Base-by-base conservation (phyloP, 1,140 invertebrate species). In the Sitophilus oryzae region DNA sequence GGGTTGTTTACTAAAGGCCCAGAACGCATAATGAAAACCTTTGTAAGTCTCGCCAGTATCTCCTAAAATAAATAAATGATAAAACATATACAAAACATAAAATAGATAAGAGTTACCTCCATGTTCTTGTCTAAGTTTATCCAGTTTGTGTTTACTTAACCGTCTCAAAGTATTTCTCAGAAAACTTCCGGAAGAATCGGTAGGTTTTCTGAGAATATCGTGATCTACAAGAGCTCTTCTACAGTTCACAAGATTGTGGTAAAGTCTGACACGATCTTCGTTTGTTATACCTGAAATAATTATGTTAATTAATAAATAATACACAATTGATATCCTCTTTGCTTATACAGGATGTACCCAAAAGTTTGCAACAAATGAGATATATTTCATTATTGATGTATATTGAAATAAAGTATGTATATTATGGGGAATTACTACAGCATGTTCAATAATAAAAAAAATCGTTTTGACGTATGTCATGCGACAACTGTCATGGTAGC, bases 101-200 rank as follows among this genome's bases (percentile, higher is more conserved):
- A 30, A 5, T 30, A 30, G n/a, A n/a, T n/a, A n/a, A n/a, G n/a
- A n/a, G n/a, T 23, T 82, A 52, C 82, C 82, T 5, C 86, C 81
- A 52, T 88, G 83, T 62, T 92, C 90, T 51, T 85, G 80, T 54
- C 89, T 78, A 34, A 93, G 75, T 67, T 91, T 91, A 64, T 95
- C 91, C 52, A 94, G 74, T 35, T 89, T 82, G 57, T 91, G 85
- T 65, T 93, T 93, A 30, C 91, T 94, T 37, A 94, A 73, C 79
- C 84, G 82, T 61, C 92, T 75, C 3, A 96, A 73, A 14, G 93
- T 96, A 66, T 91, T 94, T 59, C 87, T 79, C 11, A 96, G 75
- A 71, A 96, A 93, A 51, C 85, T 86, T 4, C 85, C 82, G 2
- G 81, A 74, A 0, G 81, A 77, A 58, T 93, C 89, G 4, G 84